Conservation (phyloP, 2,888 invertebrate genomes). For the Chrysotoxum bicinctum region DNA sequence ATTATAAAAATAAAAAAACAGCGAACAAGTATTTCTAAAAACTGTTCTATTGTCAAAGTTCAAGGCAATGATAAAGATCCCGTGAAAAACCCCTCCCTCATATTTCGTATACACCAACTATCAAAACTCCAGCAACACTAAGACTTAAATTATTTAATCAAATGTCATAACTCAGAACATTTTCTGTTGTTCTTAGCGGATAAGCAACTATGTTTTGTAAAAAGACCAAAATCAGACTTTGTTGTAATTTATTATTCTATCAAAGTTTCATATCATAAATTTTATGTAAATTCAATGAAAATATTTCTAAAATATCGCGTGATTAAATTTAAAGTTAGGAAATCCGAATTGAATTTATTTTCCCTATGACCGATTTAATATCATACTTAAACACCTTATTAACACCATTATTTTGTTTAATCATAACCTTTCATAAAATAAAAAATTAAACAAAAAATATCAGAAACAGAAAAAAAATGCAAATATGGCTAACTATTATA, state of each 20-base stretch:
- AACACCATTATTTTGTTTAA: conserved; percentile 35
- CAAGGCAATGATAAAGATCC: too few species aligned
- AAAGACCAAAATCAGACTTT: neutral
- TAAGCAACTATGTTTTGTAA: neutral
- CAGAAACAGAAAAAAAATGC: conserved; percentile 12
- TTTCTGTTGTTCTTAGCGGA: neutral
- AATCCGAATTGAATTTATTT: conserved; percentile 7
- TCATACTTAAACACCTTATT: conserved; percentile 23
- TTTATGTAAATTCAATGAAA: neutral
- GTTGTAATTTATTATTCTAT: neutral
- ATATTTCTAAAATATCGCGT: neutral
- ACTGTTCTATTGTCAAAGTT: too few species aligned
- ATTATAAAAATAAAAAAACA: too few species aligned
- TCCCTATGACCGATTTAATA: neutral
- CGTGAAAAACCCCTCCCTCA: too few species aligned
- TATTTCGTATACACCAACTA: neutral
- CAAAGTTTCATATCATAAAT: neutral
- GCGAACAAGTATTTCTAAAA: too few species aligned
- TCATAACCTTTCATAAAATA: conserved; percentile 12
- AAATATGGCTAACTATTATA: conserved; percentile 14
- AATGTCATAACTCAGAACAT: neutral
- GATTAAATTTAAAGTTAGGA: neutral
- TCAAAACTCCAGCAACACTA: neutral
- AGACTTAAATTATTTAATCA: neutral
- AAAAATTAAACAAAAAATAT: neutral